A percentile compares a stretch with the other conserved stretches of the same genome.
These are phyloP conservation scores for Heterodera carotae DNA, from an alignment of 1,140 invertebrate species.

Conservation along the genomic window DNA sequence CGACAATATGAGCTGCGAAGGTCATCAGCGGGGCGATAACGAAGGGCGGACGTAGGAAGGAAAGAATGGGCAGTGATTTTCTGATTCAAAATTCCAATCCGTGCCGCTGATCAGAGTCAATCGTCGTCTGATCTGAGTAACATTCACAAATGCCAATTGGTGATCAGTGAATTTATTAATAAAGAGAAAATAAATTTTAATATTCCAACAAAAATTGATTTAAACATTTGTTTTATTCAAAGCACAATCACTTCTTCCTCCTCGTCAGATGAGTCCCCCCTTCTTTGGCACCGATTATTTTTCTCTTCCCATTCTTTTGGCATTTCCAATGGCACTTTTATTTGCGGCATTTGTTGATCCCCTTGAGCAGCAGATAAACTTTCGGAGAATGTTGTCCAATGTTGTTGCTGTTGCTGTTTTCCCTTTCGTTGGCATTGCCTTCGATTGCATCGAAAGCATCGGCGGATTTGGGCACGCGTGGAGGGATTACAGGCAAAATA, in stretches of 20 bases:
- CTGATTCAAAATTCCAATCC: too few species aligned
- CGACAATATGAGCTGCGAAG: too few species aligned
- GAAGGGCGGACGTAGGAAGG: not conserved
- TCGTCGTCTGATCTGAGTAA: too few species aligned
- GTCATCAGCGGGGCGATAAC: not conserved
- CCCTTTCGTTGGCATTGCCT: not conserved
- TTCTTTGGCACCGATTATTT: not conserved
- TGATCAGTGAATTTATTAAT: too few species aligned
- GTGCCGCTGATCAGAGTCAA: too few species aligned
- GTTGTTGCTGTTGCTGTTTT: too few species aligned
- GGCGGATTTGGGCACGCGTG: slow-evolving; percentile 45
- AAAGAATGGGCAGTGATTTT: too few species aligned
- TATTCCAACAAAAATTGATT: too few species aligned
- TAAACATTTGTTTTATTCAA: not conserved
- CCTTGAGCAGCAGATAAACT: not conserved
- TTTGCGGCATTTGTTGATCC: not conserved
- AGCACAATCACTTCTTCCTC: slow-evolving; percentile 7
- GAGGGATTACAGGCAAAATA: slow-evolving; percentile 56
- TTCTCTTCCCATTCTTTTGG: not conserved
- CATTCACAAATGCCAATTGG: too few species aligned
- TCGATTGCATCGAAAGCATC: slow-evolving; percentile 19
- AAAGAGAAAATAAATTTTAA: too few species aligned
- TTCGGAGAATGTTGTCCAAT: not conserved
- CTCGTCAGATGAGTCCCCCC: not conserved
- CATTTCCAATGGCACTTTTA: not conserved